phyloP scores from a whole-genome alignment of 2,888 invertebrate species.

The Aporophyla lueneburgensis region DNA sequence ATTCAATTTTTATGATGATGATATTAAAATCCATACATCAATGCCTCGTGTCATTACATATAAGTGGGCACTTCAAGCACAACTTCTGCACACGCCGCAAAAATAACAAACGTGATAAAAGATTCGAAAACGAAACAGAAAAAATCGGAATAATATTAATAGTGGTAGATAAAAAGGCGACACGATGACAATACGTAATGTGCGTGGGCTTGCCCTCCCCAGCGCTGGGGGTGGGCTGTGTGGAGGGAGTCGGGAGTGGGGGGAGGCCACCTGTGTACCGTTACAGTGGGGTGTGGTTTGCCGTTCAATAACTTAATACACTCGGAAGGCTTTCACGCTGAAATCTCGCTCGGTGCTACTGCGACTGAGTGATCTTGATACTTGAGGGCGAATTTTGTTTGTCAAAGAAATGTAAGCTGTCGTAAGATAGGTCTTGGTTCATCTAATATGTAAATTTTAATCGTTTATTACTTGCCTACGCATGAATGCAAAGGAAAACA shows the following conservation, averaged over 20 bases:
- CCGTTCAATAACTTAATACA: slow-evolving; percentile 91
- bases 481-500: background rate
- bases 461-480: background rate
- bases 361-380: slow-evolving; percentile 75
- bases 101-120: slow-evolving; percentile 70
- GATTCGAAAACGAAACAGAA: slow-evolving; percentile 58
- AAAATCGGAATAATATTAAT: slow-evolving; percentile 65
- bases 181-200: slow-evolving; percentile 82
- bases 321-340: slow-evolving; percentile 90
- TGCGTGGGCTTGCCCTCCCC: slow-evolving; percentile 77
- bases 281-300: slow-evolving; percentile 91
- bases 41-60: slow-evolving; percentile 31
- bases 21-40: slow-evolving; percentile 18
- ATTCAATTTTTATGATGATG: slow-evolving; percentile 7
- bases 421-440: background rate
- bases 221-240: slow-evolving; percentile 63
- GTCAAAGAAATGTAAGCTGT: background rate
- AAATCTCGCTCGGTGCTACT: slow-evolving; percentile 85
- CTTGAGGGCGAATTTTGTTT: slow-evolving; percentile 57
- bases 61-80: slow-evolving; percentile 28
- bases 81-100: slow-evolving; percentile 44
- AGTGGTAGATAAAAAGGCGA: slow-evolving; percentile 73
- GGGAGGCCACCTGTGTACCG: slow-evolving; percentile 82
- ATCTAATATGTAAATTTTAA: background rate
- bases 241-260: slow-evolving; percentile 63